Percentiles rank a stretch among this genome's conserved stretches.
phyloP scores from a whole-genome alignment of 2,888 invertebrate species.

The Trichogramma evanescens region DNA sequence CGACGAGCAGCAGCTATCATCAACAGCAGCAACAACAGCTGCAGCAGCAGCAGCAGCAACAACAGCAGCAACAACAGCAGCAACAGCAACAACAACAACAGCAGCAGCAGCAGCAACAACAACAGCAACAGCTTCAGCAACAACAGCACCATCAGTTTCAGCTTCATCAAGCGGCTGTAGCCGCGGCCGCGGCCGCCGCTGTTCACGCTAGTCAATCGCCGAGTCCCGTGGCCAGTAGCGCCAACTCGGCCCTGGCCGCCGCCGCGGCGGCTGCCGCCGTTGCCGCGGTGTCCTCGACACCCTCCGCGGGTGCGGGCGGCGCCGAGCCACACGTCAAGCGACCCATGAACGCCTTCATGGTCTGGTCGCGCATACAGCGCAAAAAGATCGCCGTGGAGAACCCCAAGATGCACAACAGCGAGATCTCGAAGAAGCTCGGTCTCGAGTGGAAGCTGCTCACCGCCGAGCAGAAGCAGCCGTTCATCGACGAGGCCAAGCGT shows the following conservation, averaged over 20 bases:
- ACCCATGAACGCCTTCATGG: constrained; percentile 98
- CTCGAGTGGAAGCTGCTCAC: constrained; percentile 88
- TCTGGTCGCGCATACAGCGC: constrained; percentile 87
- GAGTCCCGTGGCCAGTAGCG: too few species aligned
- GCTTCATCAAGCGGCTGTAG: not conserved
- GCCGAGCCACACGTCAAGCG: constrained; percentile 80
- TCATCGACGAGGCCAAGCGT: constrained; percentile 91
- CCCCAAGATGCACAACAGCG: constrained; percentile 86
- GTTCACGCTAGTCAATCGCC: too few species aligned
- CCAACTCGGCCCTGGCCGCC: too few species aligned
- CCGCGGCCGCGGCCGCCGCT: too few species aligned
- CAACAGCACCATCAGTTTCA: not conserved
- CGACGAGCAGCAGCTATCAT: too few species aligned
- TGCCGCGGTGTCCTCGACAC: too few species aligned
- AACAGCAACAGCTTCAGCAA: not conserved
- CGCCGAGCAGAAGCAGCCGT: constrained; percentile 83
- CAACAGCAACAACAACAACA: not conserved
- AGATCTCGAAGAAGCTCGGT: constrained; percentile 85
- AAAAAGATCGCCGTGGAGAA: constrained; percentile 90
- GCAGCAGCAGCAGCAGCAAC: not conserved
- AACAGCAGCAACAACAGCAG: not conserved
- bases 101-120: not conserved
- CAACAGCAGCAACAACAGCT: not conserved
- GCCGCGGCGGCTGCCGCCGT: too few species aligned
- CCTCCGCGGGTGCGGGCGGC: too few species aligned